Percentiles rank a stretch among this genome's conserved stretches.
Evolutionary conservation across 2,797 vertebrate species (phyloP).

Genomic region (Nyctibius grandis): DNA sequence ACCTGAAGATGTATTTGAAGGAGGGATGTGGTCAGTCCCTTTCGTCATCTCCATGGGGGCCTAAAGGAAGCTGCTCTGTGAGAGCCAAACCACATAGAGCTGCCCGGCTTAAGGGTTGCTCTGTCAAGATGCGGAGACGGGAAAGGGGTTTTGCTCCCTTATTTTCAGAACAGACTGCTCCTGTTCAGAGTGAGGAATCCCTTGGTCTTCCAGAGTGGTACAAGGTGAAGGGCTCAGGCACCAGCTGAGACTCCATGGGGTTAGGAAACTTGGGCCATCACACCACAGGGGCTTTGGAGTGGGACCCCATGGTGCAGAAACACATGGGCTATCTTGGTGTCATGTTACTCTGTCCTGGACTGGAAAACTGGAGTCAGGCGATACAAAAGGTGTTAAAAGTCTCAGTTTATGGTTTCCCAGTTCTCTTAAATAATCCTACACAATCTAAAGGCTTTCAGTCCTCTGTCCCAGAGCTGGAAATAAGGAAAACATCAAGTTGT

Average conservation of each 20-base stretch:
- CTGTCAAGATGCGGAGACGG: fast-evolving
- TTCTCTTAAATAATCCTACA: background rate
- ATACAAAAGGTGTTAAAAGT: background rate
- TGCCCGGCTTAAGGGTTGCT: background rate
- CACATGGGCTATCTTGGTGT: background rate
- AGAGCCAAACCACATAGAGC: background rate
- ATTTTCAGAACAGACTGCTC: background rate
- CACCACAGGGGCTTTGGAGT: background rate
- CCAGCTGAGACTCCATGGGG: background rate
- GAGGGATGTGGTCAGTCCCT: background rate
- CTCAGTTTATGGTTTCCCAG: background rate
- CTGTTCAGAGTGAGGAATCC: background rate
- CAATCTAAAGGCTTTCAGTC: background rate
- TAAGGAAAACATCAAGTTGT: background rate
- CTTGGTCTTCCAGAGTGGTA: background rate
- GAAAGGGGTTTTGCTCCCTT: background rate
- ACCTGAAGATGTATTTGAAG: background rate
- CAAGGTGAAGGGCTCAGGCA: background rate
- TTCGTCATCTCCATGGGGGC: fast-evolving
- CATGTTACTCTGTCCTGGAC: background rate
- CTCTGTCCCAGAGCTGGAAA: background rate
- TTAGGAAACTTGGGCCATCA: background rate
- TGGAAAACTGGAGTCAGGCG: background rate
- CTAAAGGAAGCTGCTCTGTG: background rate
- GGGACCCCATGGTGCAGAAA: background rate